Percentiles rank a stretch among this genome's conserved stretches.
These are phyloP conservation scores for Caenorhabditis afra DNA, from an alignment of 2,888 invertebrate species.

Conservation along the genomic window DNA sequence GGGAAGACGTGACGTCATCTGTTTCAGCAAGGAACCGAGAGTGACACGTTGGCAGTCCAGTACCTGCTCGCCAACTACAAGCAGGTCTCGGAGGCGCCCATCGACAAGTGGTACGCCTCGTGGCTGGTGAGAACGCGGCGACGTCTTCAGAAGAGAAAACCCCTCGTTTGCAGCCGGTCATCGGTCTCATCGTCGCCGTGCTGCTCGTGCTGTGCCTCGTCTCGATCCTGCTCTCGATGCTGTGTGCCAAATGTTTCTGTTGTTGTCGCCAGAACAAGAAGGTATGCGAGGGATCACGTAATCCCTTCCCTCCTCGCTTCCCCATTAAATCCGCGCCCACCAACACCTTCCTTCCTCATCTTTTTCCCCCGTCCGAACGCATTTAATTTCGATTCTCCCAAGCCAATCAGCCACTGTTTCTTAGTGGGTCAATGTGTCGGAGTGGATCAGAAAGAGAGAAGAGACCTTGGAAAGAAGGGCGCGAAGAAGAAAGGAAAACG, in stretches of 20 bases:
- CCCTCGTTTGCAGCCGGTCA: constrained; percentile 74
- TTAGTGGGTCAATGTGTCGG: constrained; percentile 53
- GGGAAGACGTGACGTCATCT: background rate
- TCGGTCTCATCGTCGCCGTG: constrained; percentile 76
- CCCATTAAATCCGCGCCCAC: background rate
- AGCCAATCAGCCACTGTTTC: constrained; percentile 54
- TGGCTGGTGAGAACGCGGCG: constrained; percentile 74
- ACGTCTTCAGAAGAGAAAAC: background rate
- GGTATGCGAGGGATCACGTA: constrained; percentile 27
- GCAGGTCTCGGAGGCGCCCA: constrained; percentile 69
- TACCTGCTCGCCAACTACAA: constrained; percentile 76
- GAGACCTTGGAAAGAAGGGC: constrained; percentile 20
- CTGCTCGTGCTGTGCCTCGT: constrained; percentile 75
- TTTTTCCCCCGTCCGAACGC: constrained; percentile 5
- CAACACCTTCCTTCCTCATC: constrained; percentile 10
- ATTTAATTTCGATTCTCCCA: constrained; percentile 47
- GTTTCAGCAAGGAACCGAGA: constrained; percentile 58
- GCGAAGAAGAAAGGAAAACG: background rate
- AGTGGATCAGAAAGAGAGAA: constrained; percentile 9
- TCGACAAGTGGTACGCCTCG: constrained; percentile 68
- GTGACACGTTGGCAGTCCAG: constrained; percentile 72
- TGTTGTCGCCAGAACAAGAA: constrained; percentile 69
- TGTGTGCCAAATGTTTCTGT: constrained; percentile 71
- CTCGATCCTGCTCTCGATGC: constrained; percentile 71
- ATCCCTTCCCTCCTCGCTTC: background rate